A percentile compares a stretch with the other conserved stretches of the same genome.
These are phyloP conservation scores for Plumapathes pennacea DNA, from an alignment of 92 coral and sea anemone species.

Conservation along the genomic window DNA sequence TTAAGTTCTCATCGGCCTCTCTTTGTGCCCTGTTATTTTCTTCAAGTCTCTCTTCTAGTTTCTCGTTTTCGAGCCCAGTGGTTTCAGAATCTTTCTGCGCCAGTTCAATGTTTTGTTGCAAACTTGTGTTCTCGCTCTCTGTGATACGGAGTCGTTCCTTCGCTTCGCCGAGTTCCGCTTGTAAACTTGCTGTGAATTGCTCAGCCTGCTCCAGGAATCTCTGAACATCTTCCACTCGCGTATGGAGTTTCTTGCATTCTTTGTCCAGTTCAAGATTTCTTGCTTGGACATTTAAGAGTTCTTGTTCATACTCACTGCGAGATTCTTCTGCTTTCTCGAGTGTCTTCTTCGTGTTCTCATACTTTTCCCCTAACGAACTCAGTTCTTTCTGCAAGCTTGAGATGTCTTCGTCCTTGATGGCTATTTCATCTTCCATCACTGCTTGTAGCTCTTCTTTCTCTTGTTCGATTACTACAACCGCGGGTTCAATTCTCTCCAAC, in stretches of 20 bases:
- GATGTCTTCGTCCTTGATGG: slow-evolving; percentile 60
- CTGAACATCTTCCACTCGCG: slow-evolving; percentile 26
- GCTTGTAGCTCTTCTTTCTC: slow-evolving; percentile 37
- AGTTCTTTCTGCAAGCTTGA: slow-evolving; percentile 61
- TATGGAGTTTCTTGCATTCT: slow-evolving; percentile 29
- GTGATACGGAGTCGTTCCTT: slow-evolving; percentile 15
- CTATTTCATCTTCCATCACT: slow-evolving; percentile 51
- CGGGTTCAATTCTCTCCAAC: slow-evolving; percentile 9
- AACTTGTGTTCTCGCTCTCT: slow-evolving; percentile 38
- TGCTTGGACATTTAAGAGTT: slow-evolving; percentile 25
- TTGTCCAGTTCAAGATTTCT: slow-evolving; percentile 33
- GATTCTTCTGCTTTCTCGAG: slow-evolving; percentile 1
- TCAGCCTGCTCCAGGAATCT: slow-evolving; percentile 47
- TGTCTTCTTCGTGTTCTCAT: slow-evolving; percentile 9
- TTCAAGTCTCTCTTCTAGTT: slow-evolving; percentile 42
- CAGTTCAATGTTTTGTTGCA: slow-evolving; percentile 37
- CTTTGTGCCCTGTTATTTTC: slow-evolving; percentile 39
- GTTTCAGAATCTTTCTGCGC: slow-evolving; percentile 43
- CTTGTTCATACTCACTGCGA: slow-evolving; percentile 5
- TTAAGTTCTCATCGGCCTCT: slow-evolving; percentile 21
- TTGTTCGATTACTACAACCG: slow-evolving; percentile 7
- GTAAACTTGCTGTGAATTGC: slow-evolving; percentile 36
- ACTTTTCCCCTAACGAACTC: slow-evolving; percentile 25
- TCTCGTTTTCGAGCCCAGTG: slow-evolving; percentile 33
- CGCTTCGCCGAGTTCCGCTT: slow-evolving; percentile 44